phyloP scores from a whole-genome alignment of 2,113 vertebrate species.

The Rhynchomys soricoides region DNA sequence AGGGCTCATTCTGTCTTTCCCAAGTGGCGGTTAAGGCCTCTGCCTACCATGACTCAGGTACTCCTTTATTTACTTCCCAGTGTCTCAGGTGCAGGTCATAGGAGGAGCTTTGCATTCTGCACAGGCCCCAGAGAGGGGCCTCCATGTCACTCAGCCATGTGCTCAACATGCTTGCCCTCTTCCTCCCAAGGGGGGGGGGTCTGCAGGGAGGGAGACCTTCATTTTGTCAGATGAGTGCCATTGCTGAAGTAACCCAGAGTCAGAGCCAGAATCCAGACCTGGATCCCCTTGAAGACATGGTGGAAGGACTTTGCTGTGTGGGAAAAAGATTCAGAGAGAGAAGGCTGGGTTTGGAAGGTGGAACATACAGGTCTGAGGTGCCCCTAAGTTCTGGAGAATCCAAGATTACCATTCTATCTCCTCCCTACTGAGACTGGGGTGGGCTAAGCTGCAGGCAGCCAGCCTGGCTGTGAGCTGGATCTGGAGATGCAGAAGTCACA shows the following conservation, averaged over 20 bases:
- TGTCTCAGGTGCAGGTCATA: not conserved
- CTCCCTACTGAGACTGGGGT: not conserved
- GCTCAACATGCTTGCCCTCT: fast-evolving
- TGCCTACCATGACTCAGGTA: not conserved
- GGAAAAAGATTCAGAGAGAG: not conserved
- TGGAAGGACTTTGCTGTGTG: not conserved
- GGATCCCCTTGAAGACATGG: not conserved
- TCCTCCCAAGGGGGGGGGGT: not conserved
- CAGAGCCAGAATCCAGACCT: not conserved
- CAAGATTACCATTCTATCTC: not conserved
- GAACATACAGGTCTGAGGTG: not conserved
- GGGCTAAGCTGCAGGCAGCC: not conserved
- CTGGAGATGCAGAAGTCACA: not conserved
- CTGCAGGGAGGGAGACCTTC: fast-evolving
- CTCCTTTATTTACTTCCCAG: not conserved
- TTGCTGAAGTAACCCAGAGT: fast-evolving
- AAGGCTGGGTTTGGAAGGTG: not conserved
- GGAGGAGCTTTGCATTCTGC: not conserved
- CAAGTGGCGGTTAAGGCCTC: not conserved
- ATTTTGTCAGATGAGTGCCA: not conserved
- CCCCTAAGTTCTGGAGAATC: not conserved
- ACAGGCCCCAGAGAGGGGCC: too few species aligned
- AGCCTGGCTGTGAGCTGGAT: not conserved
- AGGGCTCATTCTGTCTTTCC: too few species aligned
- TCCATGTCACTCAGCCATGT: fast-evolving